phyloP scores from a whole-genome alignment of 2,113 vertebrate genomes.

The Phocoena sinus region DNA sequence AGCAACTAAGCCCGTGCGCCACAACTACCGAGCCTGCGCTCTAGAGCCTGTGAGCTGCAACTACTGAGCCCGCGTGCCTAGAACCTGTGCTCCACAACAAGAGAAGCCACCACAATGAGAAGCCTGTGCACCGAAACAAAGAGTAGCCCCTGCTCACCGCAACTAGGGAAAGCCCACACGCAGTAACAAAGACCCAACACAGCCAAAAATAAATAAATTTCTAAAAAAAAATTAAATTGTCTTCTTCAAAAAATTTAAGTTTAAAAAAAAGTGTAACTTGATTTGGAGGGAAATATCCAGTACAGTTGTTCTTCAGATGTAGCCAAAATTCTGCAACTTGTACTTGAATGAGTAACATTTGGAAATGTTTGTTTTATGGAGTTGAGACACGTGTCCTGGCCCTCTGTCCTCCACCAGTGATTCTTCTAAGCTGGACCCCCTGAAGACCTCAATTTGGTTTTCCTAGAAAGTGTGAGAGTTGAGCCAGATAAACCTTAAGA shows the following conservation, averaged over 20 bases:
- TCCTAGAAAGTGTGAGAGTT: not conserved
- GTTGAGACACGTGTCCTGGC: not conserved
- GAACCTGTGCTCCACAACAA: too few relatives aligned
- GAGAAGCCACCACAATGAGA: too few relatives aligned
- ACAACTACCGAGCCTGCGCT: too few relatives aligned
- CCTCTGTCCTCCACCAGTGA: not conserved
- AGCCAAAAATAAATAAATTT: too few relatives aligned
- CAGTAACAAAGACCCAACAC: too few relatives aligned
- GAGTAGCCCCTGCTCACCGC: too few relatives aligned
- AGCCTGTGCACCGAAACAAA: too few relatives aligned
- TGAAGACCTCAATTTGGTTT: not conserved
- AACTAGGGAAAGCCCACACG: too few relatives aligned
- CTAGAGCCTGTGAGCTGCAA: too few relatives aligned
- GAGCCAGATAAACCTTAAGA: not conserved
- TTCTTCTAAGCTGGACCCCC: too few relatives aligned
- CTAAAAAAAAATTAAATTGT: not conserved
- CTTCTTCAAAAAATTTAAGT: not conserved
- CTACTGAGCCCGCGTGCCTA: too few relatives aligned
- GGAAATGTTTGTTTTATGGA: not conserved
- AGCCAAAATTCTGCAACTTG: not conserved
- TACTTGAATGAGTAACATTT: not conserved
- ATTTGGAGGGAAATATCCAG: not conserved
- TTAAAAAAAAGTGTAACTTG: not conserved
- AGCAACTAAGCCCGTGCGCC: too few relatives aligned
- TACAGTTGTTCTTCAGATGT: not conserved